phyloP scores from a whole-genome alignment of 1,140 invertebrate genomes.

The Adoxophyes honmai region DNA sequence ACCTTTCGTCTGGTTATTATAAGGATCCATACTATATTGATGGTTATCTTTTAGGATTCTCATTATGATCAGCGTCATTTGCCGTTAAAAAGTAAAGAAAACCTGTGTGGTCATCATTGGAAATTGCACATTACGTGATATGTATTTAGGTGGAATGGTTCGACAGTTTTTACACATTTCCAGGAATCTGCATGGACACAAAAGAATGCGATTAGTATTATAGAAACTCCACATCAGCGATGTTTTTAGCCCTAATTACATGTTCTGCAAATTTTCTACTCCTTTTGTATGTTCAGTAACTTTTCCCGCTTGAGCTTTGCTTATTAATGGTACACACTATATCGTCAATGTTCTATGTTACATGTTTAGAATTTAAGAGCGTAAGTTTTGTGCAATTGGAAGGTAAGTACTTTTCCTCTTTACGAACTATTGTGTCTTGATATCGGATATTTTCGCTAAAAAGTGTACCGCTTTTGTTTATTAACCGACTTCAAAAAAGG shows the following conservation, averaged over 20 bases:
- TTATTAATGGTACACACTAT: slow-evolving; percentile 20
- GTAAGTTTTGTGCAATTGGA: background rate
- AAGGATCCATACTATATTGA: too few relatives aligned
- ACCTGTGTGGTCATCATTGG: background rate
- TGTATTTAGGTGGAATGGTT: slow-evolving; percentile 1
- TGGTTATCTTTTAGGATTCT: too few relatives aligned
- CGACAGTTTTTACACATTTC: slow-evolving; percentile 5
- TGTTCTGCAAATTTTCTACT: slow-evolving; percentile 11
- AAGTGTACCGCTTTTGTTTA: too few relatives aligned
- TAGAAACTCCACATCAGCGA: background rate
- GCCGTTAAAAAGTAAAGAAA: too few relatives aligned
- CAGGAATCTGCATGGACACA: slow-evolving; percentile 6
- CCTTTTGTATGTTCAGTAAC: slow-evolving; percentile 30
- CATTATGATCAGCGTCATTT: too few relatives aligned
- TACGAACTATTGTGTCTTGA: too few relatives aligned
- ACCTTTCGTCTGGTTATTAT: too few relatives aligned
- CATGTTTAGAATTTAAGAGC: background rate
- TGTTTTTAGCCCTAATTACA: slow-evolving; percentile 17
- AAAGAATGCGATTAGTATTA: background rate
- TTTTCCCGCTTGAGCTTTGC: slow-evolving; percentile 52
- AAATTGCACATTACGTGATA: slow-evolving; percentile 1
- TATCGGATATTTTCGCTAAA: too few relatives aligned
- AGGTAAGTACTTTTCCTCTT: background rate
- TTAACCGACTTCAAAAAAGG: too few relatives aligned
- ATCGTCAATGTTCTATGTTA: background rate